Conservation (phyloP, 2,888 invertebrate genomes). For the Ormyrus labotus region DNA sequence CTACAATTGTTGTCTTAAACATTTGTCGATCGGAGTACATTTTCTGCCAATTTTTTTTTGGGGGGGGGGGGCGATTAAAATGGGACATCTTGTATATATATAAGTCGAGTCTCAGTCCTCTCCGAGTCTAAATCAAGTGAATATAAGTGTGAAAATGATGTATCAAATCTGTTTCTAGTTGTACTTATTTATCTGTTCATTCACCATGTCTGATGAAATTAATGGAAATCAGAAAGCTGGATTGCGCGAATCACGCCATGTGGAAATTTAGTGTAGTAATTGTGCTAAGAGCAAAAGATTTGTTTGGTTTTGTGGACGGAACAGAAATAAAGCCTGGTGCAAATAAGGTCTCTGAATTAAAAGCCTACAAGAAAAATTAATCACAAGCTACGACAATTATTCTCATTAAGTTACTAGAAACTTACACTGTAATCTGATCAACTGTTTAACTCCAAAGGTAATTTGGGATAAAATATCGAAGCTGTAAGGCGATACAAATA, state of each 20-base stretch:
- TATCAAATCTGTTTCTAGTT: too few species aligned
- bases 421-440: not conserved
- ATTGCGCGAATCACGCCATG: not conserved
- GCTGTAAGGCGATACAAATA: not conserved
- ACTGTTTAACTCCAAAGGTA: not conserved
- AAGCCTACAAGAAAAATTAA: not conserved
- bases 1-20: too few species aligned
- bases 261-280: slow-evolving; percentile 6
- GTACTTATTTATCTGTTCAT: not conserved
- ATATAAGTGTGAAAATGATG: too few species aligned
- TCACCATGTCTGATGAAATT: not conserved
- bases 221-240: not conserved
- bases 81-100: too few species aligned
- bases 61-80: too few species aligned
- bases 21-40: too few species aligned
- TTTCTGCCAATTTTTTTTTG: too few species aligned
- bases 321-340: not conserved
- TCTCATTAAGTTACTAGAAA: not conserved
- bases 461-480: not conserved
- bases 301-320: not conserved
- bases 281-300: not conserved
- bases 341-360: not conserved
- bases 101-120: too few species aligned
- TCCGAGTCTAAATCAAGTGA: too few species aligned
- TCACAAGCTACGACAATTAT: not conserved